Evolutionary conservation across 2,113 vertebrate species (phyloP), one percentile per base, ranked within the genome.

Genomic region (Astatotilapia flaviijosephi): DNA sequence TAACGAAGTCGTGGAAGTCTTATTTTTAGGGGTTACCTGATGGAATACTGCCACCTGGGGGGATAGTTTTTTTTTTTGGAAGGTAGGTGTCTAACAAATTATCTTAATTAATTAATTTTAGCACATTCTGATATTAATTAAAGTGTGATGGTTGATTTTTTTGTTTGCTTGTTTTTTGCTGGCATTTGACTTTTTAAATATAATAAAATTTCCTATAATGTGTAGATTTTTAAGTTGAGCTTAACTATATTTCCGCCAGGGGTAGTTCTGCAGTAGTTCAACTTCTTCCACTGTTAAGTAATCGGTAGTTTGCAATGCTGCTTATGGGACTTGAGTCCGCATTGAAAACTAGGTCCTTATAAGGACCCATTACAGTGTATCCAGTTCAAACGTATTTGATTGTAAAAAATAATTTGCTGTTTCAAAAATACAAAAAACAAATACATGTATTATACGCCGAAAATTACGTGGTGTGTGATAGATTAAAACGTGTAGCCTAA

Each of bases 371-470:
- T 14, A 4, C 4, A 51, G 47, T 80, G 5, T 73, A 85, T 12
- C 88, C 35, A 45, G 47, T 49, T 47, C 9, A 83, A 49, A 21
- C 2, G 3, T 23, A 62, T 56, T 79, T 21, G 3, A 53, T 54
- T 55, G 51, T 73, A 14, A 58, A 23, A n/a, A 40, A 55, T 4
- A 10, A 47, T 49, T 17, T 3, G 53, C 23, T 2, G 5, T 4
- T 15, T 62, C 7, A 26, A 58, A 73, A 79, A 77, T 42, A 1
- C 60, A 6, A 7, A 1, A 10, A 3, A 21, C 5, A 3, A 53
- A 13, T 0, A 17, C 3, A 10, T 6, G 1, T 2, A 28, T 12
- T 8, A 10, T 26, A 10, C 2, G 1, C 11, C 5, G 14, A 0
- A n/a, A 13, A 37, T 33, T 19, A 5, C 3, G 2, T 1, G 14